Percentiles rank a stretch among this genome's conserved stretches.
phyloP scores from a whole-genome alignment of 2,888 invertebrate genomes.

The Lordiphosa fenestrarum region DNA sequence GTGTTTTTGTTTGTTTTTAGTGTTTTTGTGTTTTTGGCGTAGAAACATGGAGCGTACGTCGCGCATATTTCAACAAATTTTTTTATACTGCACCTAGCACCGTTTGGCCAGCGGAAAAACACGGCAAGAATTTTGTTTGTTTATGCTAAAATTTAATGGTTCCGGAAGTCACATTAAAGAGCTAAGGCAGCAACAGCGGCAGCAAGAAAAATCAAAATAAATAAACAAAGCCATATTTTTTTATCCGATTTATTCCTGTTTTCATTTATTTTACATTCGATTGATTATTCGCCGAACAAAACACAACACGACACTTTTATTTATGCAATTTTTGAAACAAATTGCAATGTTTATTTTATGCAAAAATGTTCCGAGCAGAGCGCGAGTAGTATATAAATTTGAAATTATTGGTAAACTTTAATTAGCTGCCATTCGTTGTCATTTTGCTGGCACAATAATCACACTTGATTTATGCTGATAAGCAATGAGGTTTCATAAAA shows the following conservation, averaged over 20 bases:
- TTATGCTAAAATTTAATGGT: slow-evolving; percentile 74
- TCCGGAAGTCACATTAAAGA: slow-evolving; percentile 55
- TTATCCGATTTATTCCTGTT: slow-evolving; percentile 38
- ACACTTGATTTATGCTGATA: slow-evolving; percentile 22
- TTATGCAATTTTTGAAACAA: slow-evolving; percentile 10
- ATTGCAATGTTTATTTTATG: slow-evolving; percentile 70
- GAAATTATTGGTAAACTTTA: slow-evolving; percentile 61
- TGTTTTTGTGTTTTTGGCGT: slow-evolving; percentile 20
- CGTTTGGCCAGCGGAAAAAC: slow-evolving; percentile 63
- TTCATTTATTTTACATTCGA: slow-evolving; percentile 66
- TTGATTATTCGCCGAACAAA: slow-evolving; percentile 57
- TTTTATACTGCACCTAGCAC: slow-evolving; percentile 70
- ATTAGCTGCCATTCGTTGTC: slow-evolving; percentile 66
- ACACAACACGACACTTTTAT: slow-evolving; percentile 14
- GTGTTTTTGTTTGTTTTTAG: slow-evolving; percentile 17
- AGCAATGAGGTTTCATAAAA: slow-evolving; percentile 3
- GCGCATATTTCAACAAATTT: slow-evolving; percentile 74
- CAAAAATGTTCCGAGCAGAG: slow-evolving; percentile 41
- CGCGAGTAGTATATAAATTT: slow-evolving; percentile 59
- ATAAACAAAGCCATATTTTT: slow-evolving; percentile 36
- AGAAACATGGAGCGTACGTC: slow-evolving; percentile 15
- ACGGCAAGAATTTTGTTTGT: slow-evolving; percentile 75
- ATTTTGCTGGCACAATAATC: slow-evolving; percentile 39
- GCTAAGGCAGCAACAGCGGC: slow-evolving; percentile 12
- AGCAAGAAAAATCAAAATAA: slow-evolving; percentile 1